A percentile compares a stretch with the other conserved stretches of the same genome.
Evolutionary conservation across 2,113 vertebrate genomes (phyloP).

Genomic region (Nestor notabilis): DNA sequence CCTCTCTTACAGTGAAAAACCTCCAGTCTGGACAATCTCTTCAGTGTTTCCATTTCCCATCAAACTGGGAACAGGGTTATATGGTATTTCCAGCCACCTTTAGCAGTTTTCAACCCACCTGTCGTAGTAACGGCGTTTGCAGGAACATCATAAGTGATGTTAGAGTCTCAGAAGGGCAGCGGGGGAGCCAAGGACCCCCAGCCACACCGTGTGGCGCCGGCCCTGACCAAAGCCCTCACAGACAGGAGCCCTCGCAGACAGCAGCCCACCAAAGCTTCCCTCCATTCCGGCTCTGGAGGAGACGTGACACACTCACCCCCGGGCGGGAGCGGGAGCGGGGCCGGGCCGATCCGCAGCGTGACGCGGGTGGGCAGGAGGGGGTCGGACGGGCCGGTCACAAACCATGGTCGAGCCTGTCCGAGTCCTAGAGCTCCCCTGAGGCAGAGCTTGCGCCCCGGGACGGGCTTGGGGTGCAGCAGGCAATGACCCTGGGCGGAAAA

Average conservation of each 20-base stretch:
- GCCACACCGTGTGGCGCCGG: background rate
- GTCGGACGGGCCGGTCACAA: background rate
- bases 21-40: background rate
- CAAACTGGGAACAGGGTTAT: background rate
- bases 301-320: background rate
- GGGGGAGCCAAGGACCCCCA: background rate
- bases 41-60: background rate
- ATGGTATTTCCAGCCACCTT: background rate
- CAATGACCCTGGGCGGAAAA: background rate
- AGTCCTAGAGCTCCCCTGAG: background rate
- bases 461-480: background rate
- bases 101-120: background rate
- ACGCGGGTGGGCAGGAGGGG: background rate
- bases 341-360: background rate
- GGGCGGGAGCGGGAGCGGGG: background rate
- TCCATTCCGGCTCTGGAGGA: background rate
- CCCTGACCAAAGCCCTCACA: background rate
- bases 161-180: background rate
- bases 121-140: background rate
- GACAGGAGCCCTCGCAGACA: background rate
- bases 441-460: background rate
- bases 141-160: background rate
- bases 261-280: background rate
- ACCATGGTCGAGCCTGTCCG: accelerated
- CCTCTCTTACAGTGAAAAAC: background rate